phyloP scores from a whole-genome alignment of 2,113 vertebrate genomes.

The Notothenia rossii region DNA sequence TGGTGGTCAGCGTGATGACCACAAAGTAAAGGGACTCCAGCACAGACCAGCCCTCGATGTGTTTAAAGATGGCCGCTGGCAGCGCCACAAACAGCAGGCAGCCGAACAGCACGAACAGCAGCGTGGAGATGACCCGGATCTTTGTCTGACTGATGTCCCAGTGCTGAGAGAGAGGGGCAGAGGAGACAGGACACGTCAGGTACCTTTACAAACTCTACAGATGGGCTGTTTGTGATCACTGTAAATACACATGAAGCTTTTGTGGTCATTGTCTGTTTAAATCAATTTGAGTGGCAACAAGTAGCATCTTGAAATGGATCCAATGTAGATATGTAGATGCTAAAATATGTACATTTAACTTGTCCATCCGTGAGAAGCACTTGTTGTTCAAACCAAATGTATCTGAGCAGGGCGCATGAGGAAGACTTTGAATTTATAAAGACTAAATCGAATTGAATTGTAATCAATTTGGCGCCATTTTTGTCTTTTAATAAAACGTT shows the following conservation, averaged over 20 bases:
- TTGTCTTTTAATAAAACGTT: no score
- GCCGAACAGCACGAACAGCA: slow-evolving; percentile 94
- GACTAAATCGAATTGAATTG: no score
- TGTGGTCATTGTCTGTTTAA: not conserved
- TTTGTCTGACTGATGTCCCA: slow-evolving; percentile 96
- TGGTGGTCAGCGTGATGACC: slow-evolving; percentile 87
- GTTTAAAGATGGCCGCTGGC: slow-evolving; percentile 85
- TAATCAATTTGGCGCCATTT: no score
- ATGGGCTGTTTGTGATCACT: not conserved
- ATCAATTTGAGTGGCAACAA: not conserved
- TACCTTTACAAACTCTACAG: not conserved
- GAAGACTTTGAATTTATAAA: no score
- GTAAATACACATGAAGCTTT: not conserved
- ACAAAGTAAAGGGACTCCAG: slow-evolving; percentile 96
- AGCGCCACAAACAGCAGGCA: slow-evolving; percentile 94
- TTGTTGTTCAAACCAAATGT: not conserved
- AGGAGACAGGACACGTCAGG: not conserved
- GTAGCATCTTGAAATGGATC: not conserved
- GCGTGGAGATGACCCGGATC: slow-evolving; percentile 95
- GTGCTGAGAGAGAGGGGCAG: slow-evolving; percentile 81
- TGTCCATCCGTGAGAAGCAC: no score
- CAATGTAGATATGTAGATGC: not conserved
- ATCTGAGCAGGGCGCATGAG: no score
- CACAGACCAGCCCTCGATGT: slow-evolving; percentile 95
- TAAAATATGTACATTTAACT: not conserved